A percentile compares a stretch with the other conserved stretches of the same genome.
Conservation (phyloP, 1,140 invertebrate genomes). For the Polyergus mexicanus region DNA sequence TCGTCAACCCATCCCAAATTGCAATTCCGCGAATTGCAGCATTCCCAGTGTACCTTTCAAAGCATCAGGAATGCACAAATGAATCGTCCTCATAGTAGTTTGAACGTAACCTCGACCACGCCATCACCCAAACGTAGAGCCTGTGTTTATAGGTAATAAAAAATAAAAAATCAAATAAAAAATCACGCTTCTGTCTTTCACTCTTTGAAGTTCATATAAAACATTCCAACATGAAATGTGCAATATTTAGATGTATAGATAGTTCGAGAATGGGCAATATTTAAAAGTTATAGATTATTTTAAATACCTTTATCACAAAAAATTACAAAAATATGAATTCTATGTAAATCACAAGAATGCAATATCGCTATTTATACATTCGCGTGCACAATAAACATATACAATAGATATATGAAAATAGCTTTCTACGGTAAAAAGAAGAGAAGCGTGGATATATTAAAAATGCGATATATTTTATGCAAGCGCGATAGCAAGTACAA, state of each 20-base stretch:
- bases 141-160: constrained; percentile 2
- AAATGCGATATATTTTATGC: constrained; percentile 30
- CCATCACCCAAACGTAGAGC: constrained; percentile 13
- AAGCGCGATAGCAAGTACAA: constrained; percentile 8
- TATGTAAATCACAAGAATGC: neutral
- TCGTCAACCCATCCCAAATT: constrained; percentile 60
- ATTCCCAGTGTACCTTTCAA: constrained; percentile 57
- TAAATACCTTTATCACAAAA: neutral
- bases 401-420: constrained; percentile 19
- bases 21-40: constrained; percentile 62
- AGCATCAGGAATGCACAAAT: constrained; percentile 58
- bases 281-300: neutral
- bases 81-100: constrained; percentile 45
- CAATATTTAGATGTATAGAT: neutral
- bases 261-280: neutral
- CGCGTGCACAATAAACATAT: neutral
- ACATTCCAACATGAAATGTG: neutral
- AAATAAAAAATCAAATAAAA: constrained; percentile 30
- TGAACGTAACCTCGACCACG: neutral
- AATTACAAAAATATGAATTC: neutral
- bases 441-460: constrained; percentile 12
- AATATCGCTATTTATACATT: neutral
- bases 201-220: constrained; percentile 18
- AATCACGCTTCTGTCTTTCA: neutral
- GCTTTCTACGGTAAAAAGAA: neutral